These are phyloP conservation scores for Eretmocerus hayati DNA, from an alignment of 2,888 invertebrate genomes.

Conservation along the genomic window DNA sequence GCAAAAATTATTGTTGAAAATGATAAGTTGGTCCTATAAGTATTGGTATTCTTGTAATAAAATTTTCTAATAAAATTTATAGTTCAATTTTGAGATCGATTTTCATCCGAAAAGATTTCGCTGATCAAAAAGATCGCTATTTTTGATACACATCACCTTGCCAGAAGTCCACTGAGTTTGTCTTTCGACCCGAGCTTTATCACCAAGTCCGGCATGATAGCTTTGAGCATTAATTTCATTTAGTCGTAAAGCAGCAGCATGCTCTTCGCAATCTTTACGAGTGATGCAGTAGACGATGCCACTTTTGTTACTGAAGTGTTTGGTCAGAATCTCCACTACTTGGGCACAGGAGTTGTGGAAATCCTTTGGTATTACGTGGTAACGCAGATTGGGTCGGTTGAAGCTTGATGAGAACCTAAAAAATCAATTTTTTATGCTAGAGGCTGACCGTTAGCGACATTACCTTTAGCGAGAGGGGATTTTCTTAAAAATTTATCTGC, in stretches of 20 bases:
- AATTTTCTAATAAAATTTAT: too few species aligned
- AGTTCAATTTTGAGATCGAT: too few species aligned
- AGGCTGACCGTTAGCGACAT: too few species aligned
- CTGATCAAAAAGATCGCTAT: too few species aligned
- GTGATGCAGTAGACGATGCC: slow-evolving; percentile 96
- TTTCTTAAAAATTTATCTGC: too few species aligned
- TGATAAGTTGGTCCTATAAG: too few species aligned
- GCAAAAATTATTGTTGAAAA: too few species aligned
- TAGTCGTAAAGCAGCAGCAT: slow-evolving; percentile 59
- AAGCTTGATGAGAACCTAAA: slow-evolving; percentile 84
- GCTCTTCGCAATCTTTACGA: slow-evolving; percentile 79
- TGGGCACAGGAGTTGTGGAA: slow-evolving; percentile 65
- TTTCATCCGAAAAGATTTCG: too few species aligned
- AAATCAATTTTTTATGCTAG: too few species aligned
- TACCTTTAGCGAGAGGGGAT: too few species aligned
- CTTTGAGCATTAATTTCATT: slow-evolving; percentile 64
- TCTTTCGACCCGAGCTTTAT: slow-evolving; percentile 60
- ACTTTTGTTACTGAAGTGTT: slow-evolving; percentile 61
- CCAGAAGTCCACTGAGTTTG: slow-evolving; percentile 85
- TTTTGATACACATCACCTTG: too few species aligned
- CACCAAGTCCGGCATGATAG: slow-evolving; percentile 87
- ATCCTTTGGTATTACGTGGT: slow-evolving; percentile 74
- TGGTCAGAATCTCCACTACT: slow-evolving; percentile 65
- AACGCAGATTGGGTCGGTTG: slow-evolving; percentile 88
- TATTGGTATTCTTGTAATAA: too few species aligned